Percentiles rank a stretch among this genome's conserved stretches.
Conservation (phyloP, 2,888 invertebrate species). For the Tetramorium bicarinatum region DNA sequence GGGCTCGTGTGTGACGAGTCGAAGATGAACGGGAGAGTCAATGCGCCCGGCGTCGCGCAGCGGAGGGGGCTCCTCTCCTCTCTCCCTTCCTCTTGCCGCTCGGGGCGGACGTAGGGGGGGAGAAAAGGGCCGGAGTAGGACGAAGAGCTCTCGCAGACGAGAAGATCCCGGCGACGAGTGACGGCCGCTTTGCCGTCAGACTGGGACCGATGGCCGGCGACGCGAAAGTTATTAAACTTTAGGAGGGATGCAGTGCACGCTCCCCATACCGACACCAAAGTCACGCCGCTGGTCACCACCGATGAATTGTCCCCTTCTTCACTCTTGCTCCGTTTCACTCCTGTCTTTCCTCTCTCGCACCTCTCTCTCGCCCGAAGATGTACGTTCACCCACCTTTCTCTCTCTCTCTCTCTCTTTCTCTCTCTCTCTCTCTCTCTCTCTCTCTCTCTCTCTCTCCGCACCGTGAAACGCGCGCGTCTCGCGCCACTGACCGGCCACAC, state of each 20-base stretch:
- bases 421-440: too few species aligned
- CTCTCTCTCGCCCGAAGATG: neutral
- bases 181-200: constrained; percentile 68
- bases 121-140: constrained; percentile 53
- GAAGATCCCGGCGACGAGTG: constrained; percentile 64
- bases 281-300: neutral
- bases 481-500: constrained; percentile 66
- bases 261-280: neutral
- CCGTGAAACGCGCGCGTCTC: neutral
- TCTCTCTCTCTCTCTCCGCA: neutral
- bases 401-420: neutral
- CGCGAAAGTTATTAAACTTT: neutral
- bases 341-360: neutral
- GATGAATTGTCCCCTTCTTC: neutral
- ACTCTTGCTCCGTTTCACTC: neutral
- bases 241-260: neutral
- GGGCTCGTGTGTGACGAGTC: constrained; percentile 64
- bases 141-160: constrained; percentile 55
- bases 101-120: neutral
- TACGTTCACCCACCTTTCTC: neutral
- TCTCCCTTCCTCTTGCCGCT: neutral
- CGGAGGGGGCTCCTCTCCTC: constrained; percentile 12
- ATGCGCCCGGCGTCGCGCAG: constrained; percentile 30
- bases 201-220: neutral
- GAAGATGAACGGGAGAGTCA: constrained; percentile 53